phyloP scores from a whole-genome alignment of 2,797 vertebrate species.

The Gallinago solitaria region DNA sequence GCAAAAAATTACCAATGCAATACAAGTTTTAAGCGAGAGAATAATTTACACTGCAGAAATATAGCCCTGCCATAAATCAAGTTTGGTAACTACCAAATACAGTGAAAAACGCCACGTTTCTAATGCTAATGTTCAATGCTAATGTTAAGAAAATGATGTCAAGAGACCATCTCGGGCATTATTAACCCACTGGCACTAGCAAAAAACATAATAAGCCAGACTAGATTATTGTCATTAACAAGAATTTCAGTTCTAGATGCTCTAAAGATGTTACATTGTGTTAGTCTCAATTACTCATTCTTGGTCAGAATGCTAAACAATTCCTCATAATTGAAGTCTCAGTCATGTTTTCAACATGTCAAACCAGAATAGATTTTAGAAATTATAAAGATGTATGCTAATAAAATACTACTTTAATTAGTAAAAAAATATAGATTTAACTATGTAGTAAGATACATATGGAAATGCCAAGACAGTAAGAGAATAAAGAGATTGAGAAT shows the following conservation, averaged over 20 bases:
- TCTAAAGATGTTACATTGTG: conserved; percentile 34
- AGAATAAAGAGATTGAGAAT: not conserved
- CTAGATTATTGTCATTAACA: conserved; percentile 46
- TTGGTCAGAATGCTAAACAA: not conserved
- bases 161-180: conserved; percentile 1
- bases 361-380: conserved; percentile 2
- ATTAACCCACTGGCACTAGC: conserved; percentile 11
- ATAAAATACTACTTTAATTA: conserved; percentile 44
- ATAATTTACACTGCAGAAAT: conserved; percentile 27
- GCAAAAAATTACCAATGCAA: conserved; percentile 31
- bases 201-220: conserved; percentile 39
- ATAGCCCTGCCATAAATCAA: conserved; percentile 20
- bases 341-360: not conserved
- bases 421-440: conserved; percentile 9
- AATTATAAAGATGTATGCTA: not conserved
- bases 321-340: not conserved
- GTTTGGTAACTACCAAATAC: conserved; percentile 48
- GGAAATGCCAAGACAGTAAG: not conserved
- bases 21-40: conserved; percentile 18
- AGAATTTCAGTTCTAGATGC: conserved; percentile 32
- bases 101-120: conserved; percentile 42
- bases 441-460: not conserved
- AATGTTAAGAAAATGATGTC: not conserved
- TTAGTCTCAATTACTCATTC: conserved; percentile 24
- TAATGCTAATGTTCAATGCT: not conserved